Conservation (phyloP, 2,888 invertebrate genomes). For the Frankliniella intonsa region DNA sequence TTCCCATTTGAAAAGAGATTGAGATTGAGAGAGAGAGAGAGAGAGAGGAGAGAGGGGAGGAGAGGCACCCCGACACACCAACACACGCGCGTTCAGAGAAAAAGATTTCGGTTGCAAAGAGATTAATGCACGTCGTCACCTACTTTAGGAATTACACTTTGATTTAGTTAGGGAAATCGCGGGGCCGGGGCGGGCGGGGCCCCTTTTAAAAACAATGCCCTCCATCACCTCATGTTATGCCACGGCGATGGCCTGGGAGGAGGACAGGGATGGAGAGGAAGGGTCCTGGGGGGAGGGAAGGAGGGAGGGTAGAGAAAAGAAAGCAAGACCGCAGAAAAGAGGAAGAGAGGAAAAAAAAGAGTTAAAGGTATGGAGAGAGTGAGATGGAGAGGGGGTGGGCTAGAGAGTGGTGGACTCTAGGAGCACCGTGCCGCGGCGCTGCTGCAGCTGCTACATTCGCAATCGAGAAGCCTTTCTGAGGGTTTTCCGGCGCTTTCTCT, state of each 20-base stretch:
- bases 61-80: conserved; percentile 16
- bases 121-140: background rate
- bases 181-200: too few relatives aligned
- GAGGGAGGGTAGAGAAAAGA: conserved; percentile 7
- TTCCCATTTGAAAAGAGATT: conserved; percentile 26
- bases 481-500: conserved; percentile 30
- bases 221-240: background rate
- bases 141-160: too few relatives aligned
- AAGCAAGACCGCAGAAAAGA: conserved; percentile 8
- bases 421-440: too few relatives aligned
- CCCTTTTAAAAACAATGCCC: background rate
- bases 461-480: too few relatives aligned
- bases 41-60: conserved; percentile 18
- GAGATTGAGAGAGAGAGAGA: conserved; percentile 23
- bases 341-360: background rate
- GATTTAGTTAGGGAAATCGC: too few relatives aligned
- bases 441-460: too few relatives aligned
- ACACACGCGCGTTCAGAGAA: background rate
- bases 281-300: conserved; percentile 13
- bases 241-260: background rate
- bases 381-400: background rate
- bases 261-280: background rate
- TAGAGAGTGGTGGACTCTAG: background rate
- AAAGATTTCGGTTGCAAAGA: background rate
- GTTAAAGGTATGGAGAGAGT: background rate